A percentile compares a stretch with the other conserved stretches of the same genome.
phyloP scores from a whole-genome alignment of 2,113 vertebrate species.

The Psophia crepitans region DNA sequence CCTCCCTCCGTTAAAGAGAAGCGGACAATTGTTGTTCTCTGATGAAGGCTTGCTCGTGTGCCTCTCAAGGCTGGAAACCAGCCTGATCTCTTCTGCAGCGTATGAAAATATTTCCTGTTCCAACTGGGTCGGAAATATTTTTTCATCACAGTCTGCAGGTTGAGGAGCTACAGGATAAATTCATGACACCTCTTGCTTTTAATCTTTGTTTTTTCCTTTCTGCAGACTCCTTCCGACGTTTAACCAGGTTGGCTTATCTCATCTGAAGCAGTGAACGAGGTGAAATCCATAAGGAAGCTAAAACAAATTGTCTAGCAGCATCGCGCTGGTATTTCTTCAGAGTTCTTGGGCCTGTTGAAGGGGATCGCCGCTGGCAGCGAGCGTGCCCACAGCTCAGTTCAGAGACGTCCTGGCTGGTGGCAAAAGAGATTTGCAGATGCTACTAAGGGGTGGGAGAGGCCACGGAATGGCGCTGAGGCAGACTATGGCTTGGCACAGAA shows the following conservation, averaged over 20 bases:
- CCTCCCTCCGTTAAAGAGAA: not conserved
- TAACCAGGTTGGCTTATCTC: not conserved
- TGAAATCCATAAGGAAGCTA: not conserved
- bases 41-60: not conserved
- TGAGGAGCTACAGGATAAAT: not conserved
- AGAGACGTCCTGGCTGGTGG: not conserved
- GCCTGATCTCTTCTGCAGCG: not conserved
- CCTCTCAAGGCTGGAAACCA: not conserved
- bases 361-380: accelerated
- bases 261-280: not conserved
- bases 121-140: accelerated
- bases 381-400: accelerated
- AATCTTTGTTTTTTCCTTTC: not conserved
- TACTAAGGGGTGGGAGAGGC: not conserved
- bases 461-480: not conserved
- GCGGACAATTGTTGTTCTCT: not conserved
- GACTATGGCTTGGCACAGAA: not conserved
- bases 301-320: not conserved
- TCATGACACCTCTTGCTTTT: not conserved
- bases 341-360: not conserved
- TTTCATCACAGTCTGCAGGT: not conserved
- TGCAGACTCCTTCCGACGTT: not conserved
- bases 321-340: accelerated
- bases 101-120: not conserved
- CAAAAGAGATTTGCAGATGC: not conserved